These are phyloP conservation scores for Typhlichthys eigenmanni DNA, from an alignment of 2,797 vertebrate genomes.

Conservation along the genomic window DNA sequence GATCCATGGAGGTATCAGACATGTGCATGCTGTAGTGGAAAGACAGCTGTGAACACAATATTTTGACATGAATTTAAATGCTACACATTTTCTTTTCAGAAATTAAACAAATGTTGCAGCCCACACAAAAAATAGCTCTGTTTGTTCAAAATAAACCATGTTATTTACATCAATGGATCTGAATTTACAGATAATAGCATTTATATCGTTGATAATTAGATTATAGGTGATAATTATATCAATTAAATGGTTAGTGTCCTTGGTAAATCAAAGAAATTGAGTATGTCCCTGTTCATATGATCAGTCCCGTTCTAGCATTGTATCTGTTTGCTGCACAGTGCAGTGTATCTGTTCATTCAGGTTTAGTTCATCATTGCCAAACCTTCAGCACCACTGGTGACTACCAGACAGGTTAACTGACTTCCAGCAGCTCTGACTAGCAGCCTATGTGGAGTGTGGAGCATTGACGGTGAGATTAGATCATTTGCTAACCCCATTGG, in stretches of 20 bases:
- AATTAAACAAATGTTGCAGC: slow-evolving; percentile 32
- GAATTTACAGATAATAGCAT: too few species aligned
- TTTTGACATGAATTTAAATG: slow-evolving; percentile 37
- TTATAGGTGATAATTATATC: too few species aligned
- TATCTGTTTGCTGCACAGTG: too few species aligned
- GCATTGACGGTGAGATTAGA: slow-evolving; percentile 50
- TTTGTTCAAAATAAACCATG: too few species aligned
- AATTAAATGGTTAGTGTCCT: too few species aligned
- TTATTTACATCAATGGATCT: too few species aligned
- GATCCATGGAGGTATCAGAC: slow-evolving; percentile 17
- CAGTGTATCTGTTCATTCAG: neutral
- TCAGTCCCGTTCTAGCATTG: too few species aligned
- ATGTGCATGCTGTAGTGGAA: slow-evolving; percentile 37
- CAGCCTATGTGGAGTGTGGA: slow-evolving; percentile 37
- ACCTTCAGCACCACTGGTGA: slow-evolving; percentile 6
- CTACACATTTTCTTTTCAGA: slow-evolving; percentile 37
- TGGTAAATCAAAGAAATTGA: too few species aligned
- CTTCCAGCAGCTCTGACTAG: slow-evolving; percentile 47
- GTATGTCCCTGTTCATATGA: too few species aligned
- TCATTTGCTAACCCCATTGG: slow-evolving; percentile 54
- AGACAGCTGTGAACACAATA: slow-evolving; percentile 63
- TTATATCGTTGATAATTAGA: too few species aligned
- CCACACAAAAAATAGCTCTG: neutral
- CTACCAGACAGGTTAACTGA: slow-evolving; percentile 19
- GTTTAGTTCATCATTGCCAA: neutral